Conservation (phyloP, 2,113 vertebrate species). For the Willisornis vidua region DNA sequence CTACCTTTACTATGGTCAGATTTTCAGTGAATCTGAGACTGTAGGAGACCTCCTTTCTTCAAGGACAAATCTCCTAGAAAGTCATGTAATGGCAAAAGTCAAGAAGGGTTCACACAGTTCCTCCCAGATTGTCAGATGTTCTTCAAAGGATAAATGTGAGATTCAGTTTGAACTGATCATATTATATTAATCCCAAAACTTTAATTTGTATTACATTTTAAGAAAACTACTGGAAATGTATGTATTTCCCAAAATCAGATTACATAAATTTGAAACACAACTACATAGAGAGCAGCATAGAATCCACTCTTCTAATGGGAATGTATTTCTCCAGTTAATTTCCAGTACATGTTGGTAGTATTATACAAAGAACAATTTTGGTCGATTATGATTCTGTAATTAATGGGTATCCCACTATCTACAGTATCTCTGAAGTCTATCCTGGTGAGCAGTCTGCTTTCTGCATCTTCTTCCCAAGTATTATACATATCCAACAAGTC, state of each 20-base stretch:
- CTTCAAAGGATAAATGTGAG: not conserved
- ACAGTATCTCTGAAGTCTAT: not conserved
- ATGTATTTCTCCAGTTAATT: not conserved
- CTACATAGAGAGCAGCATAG: not conserved
- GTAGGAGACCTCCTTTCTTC: not conserved
- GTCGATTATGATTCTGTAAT: not conserved
- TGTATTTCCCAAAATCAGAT: not conserved
- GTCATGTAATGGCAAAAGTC: not conserved
- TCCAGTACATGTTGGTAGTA: not conserved
- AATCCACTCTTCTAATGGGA: not conserved
- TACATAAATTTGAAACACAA: not conserved
- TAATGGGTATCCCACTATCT: not conserved
- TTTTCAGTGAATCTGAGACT: not conserved
- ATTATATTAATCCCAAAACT: not conserved
- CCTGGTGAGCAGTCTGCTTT: not conserved
- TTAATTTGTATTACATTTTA: not conserved
- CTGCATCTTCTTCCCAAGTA: not conserved
- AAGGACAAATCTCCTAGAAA: not conserved
- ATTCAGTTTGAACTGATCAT: not conserved
- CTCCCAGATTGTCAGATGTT: not conserved
- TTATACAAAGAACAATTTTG: not conserved
- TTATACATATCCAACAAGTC: not conserved
- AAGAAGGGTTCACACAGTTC: not conserved
- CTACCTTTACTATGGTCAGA: not conserved
- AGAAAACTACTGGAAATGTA: not conserved